Conservation (phyloP, 2,888 invertebrate genomes). For the Eristalis tenax region DNA sequence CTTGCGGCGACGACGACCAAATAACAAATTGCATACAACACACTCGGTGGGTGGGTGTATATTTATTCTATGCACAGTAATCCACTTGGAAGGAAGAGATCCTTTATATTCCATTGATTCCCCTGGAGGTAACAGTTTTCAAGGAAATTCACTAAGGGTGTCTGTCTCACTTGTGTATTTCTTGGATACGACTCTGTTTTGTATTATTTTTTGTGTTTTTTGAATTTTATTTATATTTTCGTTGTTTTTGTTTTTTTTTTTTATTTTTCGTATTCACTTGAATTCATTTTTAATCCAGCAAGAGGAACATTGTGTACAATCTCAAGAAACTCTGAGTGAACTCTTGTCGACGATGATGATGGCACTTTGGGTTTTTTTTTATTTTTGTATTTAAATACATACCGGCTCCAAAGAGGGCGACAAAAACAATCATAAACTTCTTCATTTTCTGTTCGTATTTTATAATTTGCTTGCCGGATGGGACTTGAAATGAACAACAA, state of each 20-base stretch:
- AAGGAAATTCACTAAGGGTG: slow-evolving; percentile 20
- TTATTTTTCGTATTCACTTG: slow-evolving; percentile 25
- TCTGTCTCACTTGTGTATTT: slow-evolving; percentile 10
- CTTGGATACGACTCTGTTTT: background rate
- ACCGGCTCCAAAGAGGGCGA: slow-evolving; percentile 86
- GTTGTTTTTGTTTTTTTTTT: slow-evolving; percentile 5
- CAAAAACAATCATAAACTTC: slow-evolving; percentile 82
- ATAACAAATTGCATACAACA: background rate
- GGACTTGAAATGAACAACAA: slow-evolving; percentile 45
- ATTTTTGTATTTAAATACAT: slow-evolving; percentile 81
- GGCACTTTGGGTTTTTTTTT: slow-evolving; percentile 56
- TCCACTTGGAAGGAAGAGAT: slow-evolving; percentile 34
- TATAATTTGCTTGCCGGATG: slow-evolving; percentile 59
- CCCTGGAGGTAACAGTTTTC: background rate
- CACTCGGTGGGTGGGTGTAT: background rate
- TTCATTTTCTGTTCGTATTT: slow-evolving; percentile 77
- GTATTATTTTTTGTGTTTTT: too few species aligned
- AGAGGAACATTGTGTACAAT: slow-evolving; percentile 25
- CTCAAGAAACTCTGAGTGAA: slow-evolving; percentile 32
- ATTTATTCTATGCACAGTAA: slow-evolving; percentile 20
- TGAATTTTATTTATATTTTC: too few species aligned
- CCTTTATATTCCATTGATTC: background rate
- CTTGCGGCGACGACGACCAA: background rate
- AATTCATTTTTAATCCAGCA: slow-evolving; percentile 46
- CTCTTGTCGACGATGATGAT: slow-evolving; percentile 52